A percentile compares a stretch with the other conserved stretches of the same genome.
Conservation (phyloP, 1,140 invertebrate genomes). For the Pteromalus puparum region DNA sequence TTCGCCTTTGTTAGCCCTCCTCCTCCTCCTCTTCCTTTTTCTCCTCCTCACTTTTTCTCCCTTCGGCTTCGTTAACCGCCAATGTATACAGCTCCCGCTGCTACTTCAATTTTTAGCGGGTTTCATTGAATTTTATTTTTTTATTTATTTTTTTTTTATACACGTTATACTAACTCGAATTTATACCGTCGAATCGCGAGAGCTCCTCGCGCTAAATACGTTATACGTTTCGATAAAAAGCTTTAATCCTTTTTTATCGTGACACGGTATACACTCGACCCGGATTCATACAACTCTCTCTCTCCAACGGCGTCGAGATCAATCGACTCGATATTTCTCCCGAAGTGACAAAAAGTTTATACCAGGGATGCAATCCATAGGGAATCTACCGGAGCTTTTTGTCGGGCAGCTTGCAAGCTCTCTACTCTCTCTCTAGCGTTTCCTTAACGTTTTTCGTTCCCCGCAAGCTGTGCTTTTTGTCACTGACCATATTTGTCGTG, state of each 20-base stretch:
- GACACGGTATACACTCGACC: too few relatives aligned
- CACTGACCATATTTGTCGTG: not conserved
- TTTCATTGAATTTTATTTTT: slow-evolving; percentile 1
- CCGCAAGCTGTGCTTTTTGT: not conserved
- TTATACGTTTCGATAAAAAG: not conserved
- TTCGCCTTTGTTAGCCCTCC: not conserved
- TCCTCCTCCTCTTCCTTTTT: not conserved
- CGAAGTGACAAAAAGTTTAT: slow-evolving; percentile 19
- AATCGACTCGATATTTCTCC: slow-evolving; percentile 25
- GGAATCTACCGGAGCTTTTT: slow-evolving; percentile 30
- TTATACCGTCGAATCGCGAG: not conserved
- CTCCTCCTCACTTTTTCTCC: not conserved
- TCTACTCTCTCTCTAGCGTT: not conserved
- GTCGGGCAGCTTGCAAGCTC: not conserved
- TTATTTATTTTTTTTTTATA: too few relatives aligned
- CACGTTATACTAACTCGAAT: not conserved
- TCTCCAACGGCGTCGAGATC: not conserved
- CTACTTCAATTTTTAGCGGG: not conserved
- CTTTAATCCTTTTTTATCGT: not conserved
- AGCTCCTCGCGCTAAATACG: not conserved
- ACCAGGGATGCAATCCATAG: slow-evolving; percentile 12
- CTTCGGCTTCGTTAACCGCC: slow-evolving; percentile 19
- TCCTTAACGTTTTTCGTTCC: not conserved
- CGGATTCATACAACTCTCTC: not conserved
- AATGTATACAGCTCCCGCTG: not conserved